Base-by-base conservation (phyloP, 2,888 invertebrate genomes). In the Melanchra persicariae region DNA sequence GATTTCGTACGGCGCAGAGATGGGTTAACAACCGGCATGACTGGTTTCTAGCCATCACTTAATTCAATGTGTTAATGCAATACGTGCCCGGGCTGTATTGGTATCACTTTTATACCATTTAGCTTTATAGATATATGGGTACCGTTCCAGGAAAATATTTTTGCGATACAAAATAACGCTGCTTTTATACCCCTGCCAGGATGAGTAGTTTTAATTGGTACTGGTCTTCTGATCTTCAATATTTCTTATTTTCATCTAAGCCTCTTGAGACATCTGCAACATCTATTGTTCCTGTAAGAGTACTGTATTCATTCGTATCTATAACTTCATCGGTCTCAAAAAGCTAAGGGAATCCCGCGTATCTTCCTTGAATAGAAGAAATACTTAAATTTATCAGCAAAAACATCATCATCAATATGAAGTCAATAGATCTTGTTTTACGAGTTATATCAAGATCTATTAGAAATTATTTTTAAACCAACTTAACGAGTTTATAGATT, bases 41-140 rank as follows among this genome's bases (percentile, higher is more conserved):
- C 79, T 37, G 63, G 74, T 63, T 52, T 71, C 65, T 55, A 60
- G 26, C 26, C 26, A 49, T 24, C 55, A 43, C 40, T 82, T 62
- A 63, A 82, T 71, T 51, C 59, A 49, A 57, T 66, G 66, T 78
- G 60, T 73, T 60, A 67, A 57, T 79, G 66, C 80, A 66, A 40
- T 63, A 79, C 82, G 71, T 82, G 83, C 17, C n/a, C 17, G 45
- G 4, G 17, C 10, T 58, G n/a, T 22, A 43, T 54, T 58, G 75
- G 58, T n/a, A 51, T 63, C 82, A 63, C 40, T 76, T 54, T 55
- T 30, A 43, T 60, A 76, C 66, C 75, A 59, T 66, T 60, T 54
- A 0, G 22, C 5, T 47, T 26, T 45, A 19, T 15, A 63, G 49
- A 51, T 51, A 22, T n/a, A 10, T 22, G 1, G 12, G n/a, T 30